phyloP scores from a whole-genome alignment of 2,797 vertebrate genomes.

The Megalops cyprinoides region DNA sequence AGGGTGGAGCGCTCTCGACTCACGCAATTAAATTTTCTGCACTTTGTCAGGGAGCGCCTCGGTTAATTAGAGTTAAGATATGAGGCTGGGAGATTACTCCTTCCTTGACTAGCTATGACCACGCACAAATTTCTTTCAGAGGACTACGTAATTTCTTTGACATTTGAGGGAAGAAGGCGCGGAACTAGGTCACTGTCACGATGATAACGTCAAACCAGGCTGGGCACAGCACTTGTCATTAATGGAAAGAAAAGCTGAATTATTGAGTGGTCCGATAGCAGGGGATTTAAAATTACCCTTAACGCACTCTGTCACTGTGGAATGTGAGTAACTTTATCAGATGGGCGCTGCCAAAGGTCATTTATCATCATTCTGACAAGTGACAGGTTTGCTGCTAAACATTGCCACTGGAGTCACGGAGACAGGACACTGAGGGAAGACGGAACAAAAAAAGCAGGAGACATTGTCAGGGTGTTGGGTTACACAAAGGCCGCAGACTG shows the following conservation, averaged over 20 bases:
- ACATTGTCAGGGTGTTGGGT: not conserved
- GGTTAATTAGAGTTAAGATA: slow-evolving; percentile 39
- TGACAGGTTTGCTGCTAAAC: slow-evolving; percentile 38
- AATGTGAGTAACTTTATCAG: slow-evolving; percentile 69
- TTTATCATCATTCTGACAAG: slow-evolving; percentile 63
- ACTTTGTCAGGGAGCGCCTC: slow-evolving; percentile 9
- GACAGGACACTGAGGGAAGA: slow-evolving; percentile 37
- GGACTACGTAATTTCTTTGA: slow-evolving; percentile 66
- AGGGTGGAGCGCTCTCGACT: slow-evolving; percentile 3
- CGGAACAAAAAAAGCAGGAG: slow-evolving; percentile 13
- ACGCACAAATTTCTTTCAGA: slow-evolving; percentile 51
- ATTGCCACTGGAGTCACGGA: slow-evolving; percentile 46
- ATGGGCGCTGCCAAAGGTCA: slow-evolving; percentile 62
- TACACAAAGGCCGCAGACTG: slow-evolving; percentile 14
- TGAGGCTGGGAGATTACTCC: slow-evolving; percentile 37
- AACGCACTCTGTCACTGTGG: slow-evolving; percentile 39
- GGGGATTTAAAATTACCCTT: slow-evolving; percentile 59
- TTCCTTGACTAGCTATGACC: slow-evolving; percentile 51
- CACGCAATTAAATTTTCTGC: slow-evolving; percentile 29
- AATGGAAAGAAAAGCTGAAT: slow-evolving; percentile 52
- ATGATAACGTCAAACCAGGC: slow-evolving; percentile 71
- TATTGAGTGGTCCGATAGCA: slow-evolving; percentile 65
- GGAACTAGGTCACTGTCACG: slow-evolving; percentile 78
- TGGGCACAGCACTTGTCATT: slow-evolving; percentile 66
- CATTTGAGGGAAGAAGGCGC: slow-evolving; percentile 63